These are phyloP conservation scores for Hypothenemus hampei DNA, from an alignment of 1,140 invertebrate genomes.

Conservation along the genomic window DNA sequence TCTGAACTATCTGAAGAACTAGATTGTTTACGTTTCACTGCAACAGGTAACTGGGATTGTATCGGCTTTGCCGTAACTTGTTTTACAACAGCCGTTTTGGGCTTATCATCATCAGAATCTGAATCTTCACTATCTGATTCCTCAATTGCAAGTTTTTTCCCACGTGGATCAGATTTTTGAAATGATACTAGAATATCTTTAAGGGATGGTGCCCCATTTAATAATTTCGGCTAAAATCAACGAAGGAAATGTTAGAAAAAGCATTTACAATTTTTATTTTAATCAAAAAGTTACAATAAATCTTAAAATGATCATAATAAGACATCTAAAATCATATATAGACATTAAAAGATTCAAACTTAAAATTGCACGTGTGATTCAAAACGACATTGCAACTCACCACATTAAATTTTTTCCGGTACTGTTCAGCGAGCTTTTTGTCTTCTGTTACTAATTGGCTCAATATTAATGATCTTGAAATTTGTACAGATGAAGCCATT, in stretches of 20 bases:
- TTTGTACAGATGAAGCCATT: conserved; percentile 31
- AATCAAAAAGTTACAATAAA: neutral
- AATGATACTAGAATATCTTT: conserved; percentile 31
- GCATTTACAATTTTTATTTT: neutral
- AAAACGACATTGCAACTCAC: conserved; percentile 46
- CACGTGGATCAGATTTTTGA: conserved; percentile 29
- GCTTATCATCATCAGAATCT: conserved; percentile 35
- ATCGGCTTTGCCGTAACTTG: conserved; percentile 21
- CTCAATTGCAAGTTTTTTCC: conserved; percentile 27
- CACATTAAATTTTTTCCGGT: conserved; percentile 56
- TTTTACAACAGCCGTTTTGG: conserved; percentile 20
- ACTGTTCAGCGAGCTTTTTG: conserved; percentile 52
- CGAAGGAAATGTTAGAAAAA: neutral
- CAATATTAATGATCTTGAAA: conserved; percentile 49
- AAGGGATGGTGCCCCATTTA: conserved; percentile 29
- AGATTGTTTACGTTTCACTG: too few species aligned
- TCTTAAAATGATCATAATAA: neutral
- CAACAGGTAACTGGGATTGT: too few species aligned
- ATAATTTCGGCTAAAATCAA: conserved; percentile 23
- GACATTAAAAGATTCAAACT: neutral
- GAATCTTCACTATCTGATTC: conserved; percentile 27
- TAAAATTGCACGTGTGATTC: neutral
- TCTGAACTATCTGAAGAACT: conserved; percentile 31
- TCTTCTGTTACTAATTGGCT: conserved; percentile 55
- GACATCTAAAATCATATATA: neutral